Evolutionary conservation across 2,888 invertebrate species (phyloP).

Genomic region (Melolontha melolontha): DNA sequence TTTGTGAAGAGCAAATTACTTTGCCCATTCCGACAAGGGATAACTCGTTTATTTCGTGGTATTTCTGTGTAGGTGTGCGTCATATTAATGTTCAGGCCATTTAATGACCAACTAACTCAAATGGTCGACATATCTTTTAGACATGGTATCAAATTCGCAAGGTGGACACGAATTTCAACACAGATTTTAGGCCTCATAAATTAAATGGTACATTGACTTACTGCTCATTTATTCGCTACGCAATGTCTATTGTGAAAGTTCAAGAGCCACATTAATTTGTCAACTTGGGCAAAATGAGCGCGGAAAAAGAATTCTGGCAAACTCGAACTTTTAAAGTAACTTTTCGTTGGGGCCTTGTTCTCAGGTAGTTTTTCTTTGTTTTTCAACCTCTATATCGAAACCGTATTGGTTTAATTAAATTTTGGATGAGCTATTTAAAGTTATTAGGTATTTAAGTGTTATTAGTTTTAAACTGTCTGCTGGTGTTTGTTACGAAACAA

Average conservation of each 20-base stretch:
- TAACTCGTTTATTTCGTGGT: neutral
- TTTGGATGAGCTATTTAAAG: conserved; percentile 3
- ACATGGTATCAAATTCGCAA: no score
- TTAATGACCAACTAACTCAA: conserved; percentile 1
- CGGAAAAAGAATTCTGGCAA: conserved; percentile 2
- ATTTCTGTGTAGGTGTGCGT: neutral
- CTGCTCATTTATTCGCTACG: conserved; percentile 12
- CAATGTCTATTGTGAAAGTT: conserved; percentile 25
- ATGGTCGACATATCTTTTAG: neutral
- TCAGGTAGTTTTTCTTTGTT: neutral
- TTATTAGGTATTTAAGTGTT: neutral
- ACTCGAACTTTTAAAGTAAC: conserved; percentile 11
- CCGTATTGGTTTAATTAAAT: conserved; percentile 3
- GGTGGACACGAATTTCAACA: conserved; percentile 6
- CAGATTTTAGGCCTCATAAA: conserved; percentile 10
- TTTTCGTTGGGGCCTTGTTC: neutral
- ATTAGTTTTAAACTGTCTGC: no score
- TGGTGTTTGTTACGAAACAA: no score
- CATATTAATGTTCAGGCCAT: conserved; percentile 3
- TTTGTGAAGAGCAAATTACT: neutral
- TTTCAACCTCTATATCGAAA: neutral
- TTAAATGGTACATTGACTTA: conserved; percentile 11
- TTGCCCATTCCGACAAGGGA: neutral
- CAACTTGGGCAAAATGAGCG: conserved; percentile 9
- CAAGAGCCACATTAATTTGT: conserved; percentile 20